phyloP scores from a whole-genome alignment of 2,888 invertebrate species.

The Melanophora roralis region DNA sequence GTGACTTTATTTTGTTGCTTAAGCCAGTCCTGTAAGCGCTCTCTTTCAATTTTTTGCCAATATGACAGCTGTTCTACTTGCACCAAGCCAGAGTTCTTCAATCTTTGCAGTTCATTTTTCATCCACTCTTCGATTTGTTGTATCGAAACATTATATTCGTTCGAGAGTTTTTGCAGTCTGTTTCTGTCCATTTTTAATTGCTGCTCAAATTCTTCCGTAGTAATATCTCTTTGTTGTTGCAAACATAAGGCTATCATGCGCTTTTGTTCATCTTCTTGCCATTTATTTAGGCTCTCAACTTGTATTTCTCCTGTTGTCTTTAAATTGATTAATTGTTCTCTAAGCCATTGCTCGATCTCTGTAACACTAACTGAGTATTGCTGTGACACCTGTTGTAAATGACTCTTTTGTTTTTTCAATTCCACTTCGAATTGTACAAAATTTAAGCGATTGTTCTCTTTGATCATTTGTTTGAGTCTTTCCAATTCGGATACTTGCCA shows the following conservation, averaged over 20 bases:
- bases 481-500: constrained; percentile 72
- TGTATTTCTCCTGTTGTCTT: constrained; percentile 71
- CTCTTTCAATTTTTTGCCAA: constrained; percentile 72
- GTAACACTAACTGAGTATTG: constrained; percentile 72
- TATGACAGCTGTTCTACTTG: constrained; percentile 69
- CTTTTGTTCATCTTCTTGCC: constrained; percentile 72
- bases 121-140: constrained; percentile 72
- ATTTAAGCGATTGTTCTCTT: constrained; percentile 71
- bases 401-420: constrained; percentile 69
- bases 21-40: constrained; percentile 70
- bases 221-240: constrained; percentile 69
- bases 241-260: constrained; percentile 71
- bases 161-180: constrained; percentile 68
- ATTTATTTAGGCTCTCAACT: constrained; percentile 72
- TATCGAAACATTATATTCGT: constrained; percentile 69
- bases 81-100: constrained; percentile 69
- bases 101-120: constrained; percentile 68
- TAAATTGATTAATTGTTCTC: constrained; percentile 72
- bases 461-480: constrained; percentile 70
- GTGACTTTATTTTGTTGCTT: constrained; percentile 68
- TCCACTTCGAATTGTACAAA: constrained; percentile 72
- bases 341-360: constrained; percentile 73
- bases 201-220: constrained; percentile 69
- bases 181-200: constrained; percentile 69
- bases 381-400: constrained; percentile 69